Base-by-base conservation (phyloP, 2,888 invertebrate species). In the Plusia festucae region DNA sequence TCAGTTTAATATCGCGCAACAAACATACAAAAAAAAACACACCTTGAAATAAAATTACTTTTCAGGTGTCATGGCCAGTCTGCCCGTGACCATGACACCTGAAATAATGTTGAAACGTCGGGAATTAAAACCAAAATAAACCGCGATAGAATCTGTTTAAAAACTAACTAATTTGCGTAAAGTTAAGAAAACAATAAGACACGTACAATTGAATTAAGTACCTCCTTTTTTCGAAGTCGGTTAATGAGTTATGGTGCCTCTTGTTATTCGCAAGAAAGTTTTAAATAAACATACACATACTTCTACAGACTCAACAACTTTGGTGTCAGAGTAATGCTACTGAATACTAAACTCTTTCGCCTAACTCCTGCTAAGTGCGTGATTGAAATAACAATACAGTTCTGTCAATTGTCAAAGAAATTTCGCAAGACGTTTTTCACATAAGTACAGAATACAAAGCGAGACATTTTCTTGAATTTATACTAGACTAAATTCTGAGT, bases 281-380 rank as follows among this genome's bases (percentile, higher is more conserved):
- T 49, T 20, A 49, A 49, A 49, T 20, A 49, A 18, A 49, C 46
- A 49, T 49, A 18, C 20, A 49, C 46, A 18, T 49, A 49, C 18
- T 18, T 20, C 46, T 49, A 49, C 20, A 9, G 46, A 18, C 46
- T 49, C 6, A 18, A 49, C 46, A 49, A 49, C 46, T 49, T 49
- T 6, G 46, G 46, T 49, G 46, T 49, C 46, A 49, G 20, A 20
- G 46, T 49, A 49, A 18, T 49, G 46, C 13, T 18, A 20, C 46
- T 49, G 46, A 49, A 49, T 49, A 49, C 46, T 49, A 49, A 49
- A 49, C 46, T 49, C 46, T 49, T 49, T 49, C 46, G 18, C 20
- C 46, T 20, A 49, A 49, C 18, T 49, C 18, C 20, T 49, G 46
- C 11, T 49, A 8, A 20, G 46, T 18, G 46, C 46, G 46, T 49